Evolutionary conservation across 2,797 vertebrate genomes (phyloP).

Genomic region (Serranus cabrilla): DNA sequence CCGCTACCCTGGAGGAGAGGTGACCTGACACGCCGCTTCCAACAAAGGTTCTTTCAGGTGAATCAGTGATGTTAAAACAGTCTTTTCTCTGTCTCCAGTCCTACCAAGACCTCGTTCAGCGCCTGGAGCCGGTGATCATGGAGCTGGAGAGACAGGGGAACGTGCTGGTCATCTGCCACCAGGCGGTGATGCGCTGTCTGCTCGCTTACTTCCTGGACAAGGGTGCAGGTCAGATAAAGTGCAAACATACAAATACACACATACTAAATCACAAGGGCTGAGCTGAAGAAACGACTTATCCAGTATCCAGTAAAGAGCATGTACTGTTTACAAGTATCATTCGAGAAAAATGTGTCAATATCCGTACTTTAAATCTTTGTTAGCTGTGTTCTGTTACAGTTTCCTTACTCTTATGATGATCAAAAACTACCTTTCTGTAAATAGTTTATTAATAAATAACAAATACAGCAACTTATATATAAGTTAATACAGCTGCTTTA

Average conservation of each 20-base stretch:
- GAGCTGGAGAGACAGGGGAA: conserved; percentile 96
- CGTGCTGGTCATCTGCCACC: conserved; percentile 94
- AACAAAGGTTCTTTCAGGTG: neutral
- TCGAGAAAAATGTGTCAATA: too few relatives aligned
- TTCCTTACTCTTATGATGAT: too few relatives aligned
- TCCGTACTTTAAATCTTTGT: too few relatives aligned
- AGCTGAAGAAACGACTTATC: too few relatives aligned
- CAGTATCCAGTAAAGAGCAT: too few relatives aligned
- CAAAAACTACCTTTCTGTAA: too few relatives aligned
- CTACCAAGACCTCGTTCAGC: conserved; percentile 97
- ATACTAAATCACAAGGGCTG: too few relatives aligned
- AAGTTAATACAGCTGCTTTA: too few relatives aligned
- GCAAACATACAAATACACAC: neutral
- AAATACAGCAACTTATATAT: too few relatives aligned
- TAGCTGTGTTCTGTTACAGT: too few relatives aligned
- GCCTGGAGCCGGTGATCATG: conserved; percentile 98
- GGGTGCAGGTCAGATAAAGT: conserved; percentile 88
- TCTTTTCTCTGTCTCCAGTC: conserved; percentile 84
- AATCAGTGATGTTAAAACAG: neutral
- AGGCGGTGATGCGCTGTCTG: conserved; percentile 98
- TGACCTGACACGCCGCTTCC: conserved; percentile 59
- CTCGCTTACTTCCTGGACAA: conserved; percentile 98
- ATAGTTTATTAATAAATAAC: too few relatives aligned
- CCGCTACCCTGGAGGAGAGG: conserved; percentile 98
- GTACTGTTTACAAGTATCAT: too few relatives aligned